Evolutionary conservation across 2,888 invertebrate species (phyloP).

Genomic region (Steromphala cineraria): DNA sequence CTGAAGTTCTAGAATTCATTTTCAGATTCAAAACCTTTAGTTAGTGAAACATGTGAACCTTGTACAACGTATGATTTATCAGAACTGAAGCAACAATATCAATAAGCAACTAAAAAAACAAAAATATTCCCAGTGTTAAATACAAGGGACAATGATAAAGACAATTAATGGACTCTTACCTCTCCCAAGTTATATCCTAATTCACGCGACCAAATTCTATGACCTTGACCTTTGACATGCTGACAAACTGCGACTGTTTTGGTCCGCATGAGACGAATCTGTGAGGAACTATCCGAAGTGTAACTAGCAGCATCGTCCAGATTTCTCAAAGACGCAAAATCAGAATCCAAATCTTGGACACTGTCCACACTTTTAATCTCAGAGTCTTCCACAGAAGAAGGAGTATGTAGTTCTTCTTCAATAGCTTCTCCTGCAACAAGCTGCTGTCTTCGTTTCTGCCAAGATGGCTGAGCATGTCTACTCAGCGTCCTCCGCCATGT

Average conservation of each 20-base stretch:
- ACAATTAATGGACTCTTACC: background rate
- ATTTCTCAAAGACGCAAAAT: background rate
- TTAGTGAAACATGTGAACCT: no score
- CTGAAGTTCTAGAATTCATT: no score
- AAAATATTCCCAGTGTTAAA: no score
- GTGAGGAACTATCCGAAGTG: slow-evolving; percentile 26
- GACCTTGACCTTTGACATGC: slow-evolving; percentile 2
- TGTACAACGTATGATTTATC: no score
- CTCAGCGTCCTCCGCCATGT: background rate
- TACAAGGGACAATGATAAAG: no score
- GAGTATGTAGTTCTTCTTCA: background rate
- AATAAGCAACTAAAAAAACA: no score
- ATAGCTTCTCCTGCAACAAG: background rate
- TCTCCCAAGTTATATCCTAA: background rate
- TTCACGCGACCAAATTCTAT: background rate
- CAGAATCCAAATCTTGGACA: background rate
- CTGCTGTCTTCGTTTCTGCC: background rate
- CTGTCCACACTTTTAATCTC: background rate
- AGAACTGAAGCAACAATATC: no score
- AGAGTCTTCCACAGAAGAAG: background rate
- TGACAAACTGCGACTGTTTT: slow-evolving; percentile 35
- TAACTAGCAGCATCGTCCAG: slow-evolving; percentile 8
- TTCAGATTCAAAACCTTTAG: no score
- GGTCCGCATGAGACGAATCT: slow-evolving; percentile 24
- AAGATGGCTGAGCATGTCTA: background rate